Percentiles rank a stretch among this genome's conserved stretches.
Conservation (phyloP, 2,797 vertebrate species). For the Trachurus trachurus region DNA sequence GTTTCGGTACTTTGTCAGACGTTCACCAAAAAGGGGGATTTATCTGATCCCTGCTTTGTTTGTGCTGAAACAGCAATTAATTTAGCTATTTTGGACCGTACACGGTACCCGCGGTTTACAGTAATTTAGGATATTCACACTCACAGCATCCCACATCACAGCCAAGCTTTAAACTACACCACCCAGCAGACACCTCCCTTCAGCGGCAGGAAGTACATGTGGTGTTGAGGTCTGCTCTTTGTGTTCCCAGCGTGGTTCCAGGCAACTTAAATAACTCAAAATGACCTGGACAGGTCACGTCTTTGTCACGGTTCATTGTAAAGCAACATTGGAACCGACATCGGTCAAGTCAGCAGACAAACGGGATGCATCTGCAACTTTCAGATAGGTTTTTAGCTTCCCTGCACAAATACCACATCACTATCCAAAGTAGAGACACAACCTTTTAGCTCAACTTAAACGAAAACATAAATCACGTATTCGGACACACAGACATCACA, state of each 20-base stretch:
- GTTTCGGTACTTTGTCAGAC: conserved; percentile 21
- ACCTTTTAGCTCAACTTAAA: background rate
- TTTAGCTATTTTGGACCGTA: conserved; percentile 66
- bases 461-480: background rate
- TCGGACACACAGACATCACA: background rate
- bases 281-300: conserved; percentile 23
- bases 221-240: conserved; percentile 47
- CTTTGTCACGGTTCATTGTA: conserved; percentile 7
- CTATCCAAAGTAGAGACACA: background rate
- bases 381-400: background rate
- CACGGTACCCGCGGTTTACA: conserved; percentile 63
- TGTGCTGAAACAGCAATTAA: conserved; percentile 61
- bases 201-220: conserved; percentile 60
- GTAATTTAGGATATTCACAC: conserved; percentile 79
- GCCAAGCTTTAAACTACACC: conserved; percentile 69
- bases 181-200: conserved; percentile 62
- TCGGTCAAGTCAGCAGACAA: background rate
- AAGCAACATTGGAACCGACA: background rate
- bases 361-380: background rate
- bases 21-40: conserved; percentile 24
- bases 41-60: conserved; percentile 33
- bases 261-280: conserved; percentile 39
- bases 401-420: background rate
- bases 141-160: conserved; percentile 60
- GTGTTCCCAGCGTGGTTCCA: conserved; percentile 6